Percentiles rank a stretch among this genome's conserved stretches.
These are phyloP conservation scores for Cephalopachus bancanus DNA, from an alignment of 2,797 vertebrate species.

Conservation along the genomic window DNA sequence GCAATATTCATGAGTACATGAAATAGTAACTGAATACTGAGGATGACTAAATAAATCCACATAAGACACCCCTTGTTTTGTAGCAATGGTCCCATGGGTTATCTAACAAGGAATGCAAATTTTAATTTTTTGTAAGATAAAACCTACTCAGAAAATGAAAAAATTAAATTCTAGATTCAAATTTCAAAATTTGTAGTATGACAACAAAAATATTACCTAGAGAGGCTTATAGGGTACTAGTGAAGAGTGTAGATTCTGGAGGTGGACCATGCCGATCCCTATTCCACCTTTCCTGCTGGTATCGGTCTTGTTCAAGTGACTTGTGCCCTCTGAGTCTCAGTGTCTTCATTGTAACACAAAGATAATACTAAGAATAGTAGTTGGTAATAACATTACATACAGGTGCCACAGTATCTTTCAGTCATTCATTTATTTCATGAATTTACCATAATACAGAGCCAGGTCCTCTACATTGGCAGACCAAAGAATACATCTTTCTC, in stretches of 20 bases:
- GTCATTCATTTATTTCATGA: neutral
- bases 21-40: neutral
- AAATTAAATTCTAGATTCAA: neutral
- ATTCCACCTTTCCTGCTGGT: fast-evolving
- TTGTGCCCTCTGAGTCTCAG: fast-evolving
- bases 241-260: neutral
- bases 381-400: neutral
- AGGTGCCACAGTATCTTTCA: neutral
- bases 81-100: neutral
- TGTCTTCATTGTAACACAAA: neutral
- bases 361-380: fast-evolving
- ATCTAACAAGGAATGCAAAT: neutral
- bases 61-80: neutral
- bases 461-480: neutral
- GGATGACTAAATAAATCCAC: neutral
- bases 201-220: neutral
- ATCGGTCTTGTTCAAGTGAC: fast-evolving
- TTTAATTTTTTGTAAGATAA: neutral
- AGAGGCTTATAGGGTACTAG: neutral
- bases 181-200: neutral
- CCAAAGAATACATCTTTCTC: neutral
- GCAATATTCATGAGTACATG: neutral
- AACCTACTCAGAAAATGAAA: neutral
- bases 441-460: neutral
- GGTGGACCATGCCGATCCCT: fast-evolving